Evolutionary conservation across 2,113 vertebrate genomes (phyloP).

Genomic region (Mesembrinibis cayennensis): DNA sequence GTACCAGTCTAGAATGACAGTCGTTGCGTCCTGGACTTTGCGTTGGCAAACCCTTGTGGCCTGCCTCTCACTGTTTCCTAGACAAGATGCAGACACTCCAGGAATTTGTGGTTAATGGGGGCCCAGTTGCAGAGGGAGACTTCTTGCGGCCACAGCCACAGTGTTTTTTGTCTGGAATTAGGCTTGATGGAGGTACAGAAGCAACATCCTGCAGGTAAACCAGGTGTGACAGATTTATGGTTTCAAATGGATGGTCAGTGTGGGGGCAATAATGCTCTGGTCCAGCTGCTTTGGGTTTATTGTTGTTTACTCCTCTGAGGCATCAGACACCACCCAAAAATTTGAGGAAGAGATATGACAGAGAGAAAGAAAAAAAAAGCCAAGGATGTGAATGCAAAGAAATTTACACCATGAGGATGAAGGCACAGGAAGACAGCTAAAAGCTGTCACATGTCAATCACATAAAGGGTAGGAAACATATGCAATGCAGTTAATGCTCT

Average conservation of each 20-base stretch:
- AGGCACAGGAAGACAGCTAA: conserved; percentile 12
- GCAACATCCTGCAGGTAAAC: background rate
- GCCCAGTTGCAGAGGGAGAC: background rate
- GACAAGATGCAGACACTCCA: background rate
- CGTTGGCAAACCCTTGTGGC: background rate
- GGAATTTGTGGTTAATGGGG: background rate
- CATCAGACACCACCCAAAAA: background rate
- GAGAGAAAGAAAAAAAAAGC: background rate
- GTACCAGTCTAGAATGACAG: background rate
- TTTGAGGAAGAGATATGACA: background rate
- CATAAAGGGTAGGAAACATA: conserved; percentile 48
- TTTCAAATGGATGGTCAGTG: background rate
- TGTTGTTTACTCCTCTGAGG: background rate
- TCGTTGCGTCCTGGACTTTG: background rate
- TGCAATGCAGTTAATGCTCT: conserved; percentile 10
- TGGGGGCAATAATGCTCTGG: background rate
- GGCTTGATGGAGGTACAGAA: background rate
- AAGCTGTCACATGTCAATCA: conserved; percentile 62
- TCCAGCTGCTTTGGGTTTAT: background rate
- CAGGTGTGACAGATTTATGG: background rate
- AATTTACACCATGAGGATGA: background rate
- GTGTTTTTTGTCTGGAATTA: background rate
- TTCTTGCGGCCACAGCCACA: background rate
- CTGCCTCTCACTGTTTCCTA: background rate
- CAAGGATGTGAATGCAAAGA: background rate